A percentile compares a stretch with the other conserved stretches of the same genome.
Evolutionary conservation across 2,888 invertebrate genomes (phyloP).

Genomic region (Vandiemenella viatica): DNA sequence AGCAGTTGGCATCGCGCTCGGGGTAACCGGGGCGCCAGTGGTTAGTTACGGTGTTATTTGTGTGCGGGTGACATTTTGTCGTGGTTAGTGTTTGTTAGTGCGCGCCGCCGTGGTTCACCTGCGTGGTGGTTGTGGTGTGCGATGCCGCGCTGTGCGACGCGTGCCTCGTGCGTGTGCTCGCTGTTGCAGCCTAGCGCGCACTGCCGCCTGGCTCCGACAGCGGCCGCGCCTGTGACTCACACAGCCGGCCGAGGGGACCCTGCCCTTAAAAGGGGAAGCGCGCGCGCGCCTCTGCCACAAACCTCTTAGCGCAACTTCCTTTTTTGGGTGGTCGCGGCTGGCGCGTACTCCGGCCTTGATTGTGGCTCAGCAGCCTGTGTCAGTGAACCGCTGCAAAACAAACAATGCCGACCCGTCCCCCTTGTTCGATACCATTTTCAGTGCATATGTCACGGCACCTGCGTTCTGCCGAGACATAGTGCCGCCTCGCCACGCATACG

Average conservation of each 20-base stretch:
- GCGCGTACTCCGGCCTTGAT: slow-evolving; percentile 5
- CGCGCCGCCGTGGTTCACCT: background rate
- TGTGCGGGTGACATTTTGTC: no score
- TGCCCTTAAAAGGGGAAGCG: slow-evolving; percentile 14
- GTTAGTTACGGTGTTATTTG: no score
- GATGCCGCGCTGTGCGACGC: background rate
- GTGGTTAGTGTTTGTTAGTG: no score
- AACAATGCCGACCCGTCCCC: background rate
- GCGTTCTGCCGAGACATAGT: no score
- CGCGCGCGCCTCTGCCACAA: background rate
- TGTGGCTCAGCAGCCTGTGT: background rate
- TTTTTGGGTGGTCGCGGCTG: slow-evolving; percentile 10
- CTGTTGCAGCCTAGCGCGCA: background rate
- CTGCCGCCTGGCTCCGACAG: background rate
- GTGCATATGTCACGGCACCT: no score
- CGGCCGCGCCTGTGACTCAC: background rate
- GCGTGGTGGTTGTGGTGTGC: background rate
- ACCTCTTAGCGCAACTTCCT: slow-evolving; percentile 7
- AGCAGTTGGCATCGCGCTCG: no score
- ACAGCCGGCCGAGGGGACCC: background rate
- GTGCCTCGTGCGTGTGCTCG: background rate
- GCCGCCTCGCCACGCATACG: no score
- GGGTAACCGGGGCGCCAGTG: no score
- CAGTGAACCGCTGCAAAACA: slow-evolving; percentile 4
- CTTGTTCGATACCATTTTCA: no score